phyloP scores from a whole-genome alignment of 2,797 vertebrate species.

The Danionella dracula region DNA sequence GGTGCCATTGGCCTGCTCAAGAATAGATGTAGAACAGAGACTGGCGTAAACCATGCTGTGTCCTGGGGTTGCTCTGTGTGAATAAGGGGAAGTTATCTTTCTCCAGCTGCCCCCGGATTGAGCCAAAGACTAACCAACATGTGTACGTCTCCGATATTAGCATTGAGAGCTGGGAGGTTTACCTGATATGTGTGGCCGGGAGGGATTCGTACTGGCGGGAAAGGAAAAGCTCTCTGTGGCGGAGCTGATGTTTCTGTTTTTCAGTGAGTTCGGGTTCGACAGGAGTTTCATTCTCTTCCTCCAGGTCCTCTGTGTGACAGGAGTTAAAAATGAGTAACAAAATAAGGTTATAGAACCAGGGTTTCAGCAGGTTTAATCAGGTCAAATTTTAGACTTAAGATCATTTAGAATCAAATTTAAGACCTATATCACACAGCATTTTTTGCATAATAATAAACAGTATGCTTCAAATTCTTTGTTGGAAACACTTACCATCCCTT shows the following conservation, averaged over 20 bases:
- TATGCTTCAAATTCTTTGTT: too few species aligned
- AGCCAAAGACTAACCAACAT: background rate
- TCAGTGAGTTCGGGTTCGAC: conserved; percentile 85
- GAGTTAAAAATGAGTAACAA: background rate
- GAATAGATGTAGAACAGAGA: conserved; percentile 1
- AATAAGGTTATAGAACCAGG: too few species aligned
- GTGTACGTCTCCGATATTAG: background rate
- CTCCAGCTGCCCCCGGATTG: background rate
- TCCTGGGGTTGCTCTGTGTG: background rate
- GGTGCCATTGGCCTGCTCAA: conserved; percentile 7
- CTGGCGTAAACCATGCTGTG: background rate
- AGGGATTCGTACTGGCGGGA: conserved; percentile 94
- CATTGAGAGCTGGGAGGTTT: conserved; percentile 36
- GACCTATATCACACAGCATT: too few species aligned
- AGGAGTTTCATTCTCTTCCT: conserved; percentile 88
- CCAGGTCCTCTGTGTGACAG: conserved; percentile 83
- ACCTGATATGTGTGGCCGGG: conserved; percentile 95
- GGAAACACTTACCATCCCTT: too few species aligned
- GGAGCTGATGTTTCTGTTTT: conserved; percentile 96
- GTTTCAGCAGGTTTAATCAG: too few species aligned
- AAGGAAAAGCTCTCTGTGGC: conserved; percentile 93
- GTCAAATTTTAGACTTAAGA: too few species aligned
- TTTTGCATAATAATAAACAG: too few species aligned
- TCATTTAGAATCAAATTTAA: too few species aligned
- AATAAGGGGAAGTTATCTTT: background rate